phyloP scores from a whole-genome alignment of 1,140 invertebrate species.

The Amyelois transitella region DNA sequence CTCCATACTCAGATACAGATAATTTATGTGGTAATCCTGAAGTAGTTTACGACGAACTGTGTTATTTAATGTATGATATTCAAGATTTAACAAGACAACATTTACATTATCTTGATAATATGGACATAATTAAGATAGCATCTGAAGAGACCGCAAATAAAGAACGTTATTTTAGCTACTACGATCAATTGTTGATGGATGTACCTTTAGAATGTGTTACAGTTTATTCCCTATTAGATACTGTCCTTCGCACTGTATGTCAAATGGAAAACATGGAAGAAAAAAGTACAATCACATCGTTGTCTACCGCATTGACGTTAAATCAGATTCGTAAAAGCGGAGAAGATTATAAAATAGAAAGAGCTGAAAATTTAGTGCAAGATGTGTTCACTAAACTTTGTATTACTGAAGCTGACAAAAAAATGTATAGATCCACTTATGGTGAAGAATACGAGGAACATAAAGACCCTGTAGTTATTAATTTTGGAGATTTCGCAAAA shows the following conservation, averaged over 20 bases:
- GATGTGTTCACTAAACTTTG: constrained; percentile 45
- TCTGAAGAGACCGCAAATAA: constrained; percentile 9
- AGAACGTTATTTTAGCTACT: constrained; percentile 27
- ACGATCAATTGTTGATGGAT: constrained; percentile 40
- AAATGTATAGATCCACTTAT: constrained; percentile 45
- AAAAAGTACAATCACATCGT: constrained; percentile 25
- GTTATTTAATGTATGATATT: constrained; percentile 71
- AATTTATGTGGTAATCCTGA: constrained; percentile 42
- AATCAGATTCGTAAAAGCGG: constrained; percentile 18
- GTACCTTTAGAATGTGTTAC: constrained; percentile 67
- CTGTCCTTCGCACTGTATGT: constrained; percentile 57
- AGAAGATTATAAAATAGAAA: constrained; percentile 25
- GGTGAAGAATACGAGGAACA: constrained; percentile 51
- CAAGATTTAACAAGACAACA: constrained; percentile 72
- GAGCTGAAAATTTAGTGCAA: constrained; percentile 41
- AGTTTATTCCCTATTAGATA: constrained; percentile 61
- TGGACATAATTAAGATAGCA: constrained; percentile 57
- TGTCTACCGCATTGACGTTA: constrained; percentile 29
- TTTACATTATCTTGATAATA: constrained; percentile 64
- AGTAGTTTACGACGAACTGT: constrained; percentile 72
- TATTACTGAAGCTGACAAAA: constrained; percentile 35
- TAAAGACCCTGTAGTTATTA: constrained; percentile 48
- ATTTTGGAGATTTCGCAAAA: constrained; percentile 50
- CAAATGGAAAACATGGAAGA: constrained; percentile 19
- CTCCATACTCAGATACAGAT: constrained; percentile 42